Percentiles rank a stretch among this genome's conserved stretches.
These are phyloP conservation scores for Pseudomugil gertrudae DNA, from an alignment of 2,797 vertebrate genomes.

Conservation along the genomic window DNA sequence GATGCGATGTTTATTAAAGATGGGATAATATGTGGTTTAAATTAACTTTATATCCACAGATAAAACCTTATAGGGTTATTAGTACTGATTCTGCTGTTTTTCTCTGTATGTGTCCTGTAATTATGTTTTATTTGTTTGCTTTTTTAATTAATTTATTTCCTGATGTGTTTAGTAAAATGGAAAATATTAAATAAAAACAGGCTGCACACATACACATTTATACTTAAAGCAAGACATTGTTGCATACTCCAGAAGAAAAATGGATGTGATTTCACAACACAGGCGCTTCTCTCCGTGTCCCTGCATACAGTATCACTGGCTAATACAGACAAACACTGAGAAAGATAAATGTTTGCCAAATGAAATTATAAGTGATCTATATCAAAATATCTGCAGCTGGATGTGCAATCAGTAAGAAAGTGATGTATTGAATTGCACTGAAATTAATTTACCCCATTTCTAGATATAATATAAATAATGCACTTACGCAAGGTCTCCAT, in stretches of 20 bases:
- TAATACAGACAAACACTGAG: constrained; percentile 37
- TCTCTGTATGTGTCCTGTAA: no score
- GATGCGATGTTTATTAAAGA: no score
- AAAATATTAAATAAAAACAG: no score
- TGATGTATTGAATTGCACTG: constrained; percentile 47
- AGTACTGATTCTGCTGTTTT: no score
- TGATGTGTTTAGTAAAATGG: no score
- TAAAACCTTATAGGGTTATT: no score
- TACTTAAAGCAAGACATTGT: neutral
- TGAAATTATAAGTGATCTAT: constrained; percentile 59
- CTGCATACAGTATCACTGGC: constrained; percentile 4
- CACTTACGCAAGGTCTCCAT: constrained; percentile 70
- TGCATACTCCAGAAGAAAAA: neutral
- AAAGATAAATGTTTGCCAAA: constrained; percentile 41
- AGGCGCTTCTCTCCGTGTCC: neutral
- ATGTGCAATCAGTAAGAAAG: constrained; percentile 52
- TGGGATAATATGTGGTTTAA: no score
- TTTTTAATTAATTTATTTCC: no score
- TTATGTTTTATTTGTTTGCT: no score
- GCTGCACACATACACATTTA: neutral
- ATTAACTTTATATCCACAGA: no score
- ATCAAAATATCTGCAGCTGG: constrained; percentile 48
- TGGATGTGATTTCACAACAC: neutral
- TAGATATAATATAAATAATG: constrained; percentile 72
- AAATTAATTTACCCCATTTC: constrained; percentile 68